phyloP scores from a whole-genome alignment of 2,113 vertebrate genomes.

The Colaptes auratus region DNA sequence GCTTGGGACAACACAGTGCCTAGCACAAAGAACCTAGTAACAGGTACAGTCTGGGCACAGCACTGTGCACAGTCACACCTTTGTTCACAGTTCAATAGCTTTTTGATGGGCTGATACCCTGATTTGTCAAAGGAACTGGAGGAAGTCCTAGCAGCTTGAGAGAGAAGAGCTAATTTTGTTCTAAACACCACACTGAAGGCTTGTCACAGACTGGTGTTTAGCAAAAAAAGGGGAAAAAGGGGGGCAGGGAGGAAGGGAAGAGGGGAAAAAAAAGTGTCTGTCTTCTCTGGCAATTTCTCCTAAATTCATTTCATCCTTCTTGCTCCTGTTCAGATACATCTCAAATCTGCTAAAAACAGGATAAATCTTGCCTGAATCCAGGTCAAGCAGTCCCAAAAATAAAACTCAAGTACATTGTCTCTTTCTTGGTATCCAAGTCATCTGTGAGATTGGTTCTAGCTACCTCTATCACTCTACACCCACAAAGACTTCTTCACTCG shows the following conservation, averaged over 20 bases:
- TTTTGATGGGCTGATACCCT: background rate
- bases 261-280: background rate
- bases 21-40: background rate
- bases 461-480: slow-evolving; percentile 6
- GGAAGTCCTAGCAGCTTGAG: background rate
- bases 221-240: background rate
- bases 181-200: background rate
- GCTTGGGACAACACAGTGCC: background rate
- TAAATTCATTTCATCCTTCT: background rate
- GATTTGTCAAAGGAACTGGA: background rate
- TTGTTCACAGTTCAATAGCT: background rate
- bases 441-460: background rate
- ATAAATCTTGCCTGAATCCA: slow-evolving; percentile 26
- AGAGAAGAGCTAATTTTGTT: background rate
- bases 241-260: too few relatives aligned
- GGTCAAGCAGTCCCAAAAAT: slow-evolving; percentile 23
- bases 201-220: background rate
- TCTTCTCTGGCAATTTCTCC: background rate
- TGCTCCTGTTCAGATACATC: background rate
- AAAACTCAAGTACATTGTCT: background rate
- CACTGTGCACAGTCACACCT: background rate
- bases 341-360: background rate
- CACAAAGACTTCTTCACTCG: slow-evolving; percentile 26
- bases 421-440: background rate
- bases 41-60: background rate